Base-by-base conservation (phyloP, 2,888 invertebrate genomes). In the Timema cristinae region DNA sequence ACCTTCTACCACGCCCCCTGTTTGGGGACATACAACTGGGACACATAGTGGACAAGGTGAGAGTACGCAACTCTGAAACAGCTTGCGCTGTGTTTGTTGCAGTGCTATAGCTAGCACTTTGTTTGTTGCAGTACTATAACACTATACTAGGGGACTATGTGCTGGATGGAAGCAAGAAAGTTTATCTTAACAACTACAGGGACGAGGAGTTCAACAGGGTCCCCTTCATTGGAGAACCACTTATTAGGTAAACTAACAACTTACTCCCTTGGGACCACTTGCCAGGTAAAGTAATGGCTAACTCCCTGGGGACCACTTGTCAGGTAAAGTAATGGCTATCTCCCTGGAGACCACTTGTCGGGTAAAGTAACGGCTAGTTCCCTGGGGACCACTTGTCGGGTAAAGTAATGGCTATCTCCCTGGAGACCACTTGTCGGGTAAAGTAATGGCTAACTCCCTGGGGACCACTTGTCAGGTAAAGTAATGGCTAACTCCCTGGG, bases 181-280 rank as follows among this genome's bases (percentile, higher is more conserved):
- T 77, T 4, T 80, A 79, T 71, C 68, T 79, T 51, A 76, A 76
- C 48, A 76, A 75, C 47, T 80, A 80, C 71, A 76, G 71, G 32
- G 73, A 72, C 47, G 70, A 75, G 32, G 76, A 75, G 10, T 78
- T 76, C 67, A 68, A 74, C 50, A 71, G 76, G 50, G 73, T 77
- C 13, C 76, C 76, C 48, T 78, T 78, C 69, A 71, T 75, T 13
- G 68, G 73, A 52, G 76, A 74, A 56, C 74, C 76, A 63, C 50
- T 77, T 50, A 50, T 75, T 61, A 75, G 77, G 77, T 77, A 76
- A 56, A 16, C 5, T 47, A 56, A 13, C 47, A 16, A 15, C 56
- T 70, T 51, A n/a, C n/a, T 70, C 32, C 50, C 4, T 32, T 1
- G 32, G 32, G 32, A 32, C 32, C 32, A 32, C 32, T 32, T 32